These are phyloP conservation scores for Labroides dimidiatus DNA, from an alignment of 2,797 vertebrate species.

Conservation along the genomic window DNA sequence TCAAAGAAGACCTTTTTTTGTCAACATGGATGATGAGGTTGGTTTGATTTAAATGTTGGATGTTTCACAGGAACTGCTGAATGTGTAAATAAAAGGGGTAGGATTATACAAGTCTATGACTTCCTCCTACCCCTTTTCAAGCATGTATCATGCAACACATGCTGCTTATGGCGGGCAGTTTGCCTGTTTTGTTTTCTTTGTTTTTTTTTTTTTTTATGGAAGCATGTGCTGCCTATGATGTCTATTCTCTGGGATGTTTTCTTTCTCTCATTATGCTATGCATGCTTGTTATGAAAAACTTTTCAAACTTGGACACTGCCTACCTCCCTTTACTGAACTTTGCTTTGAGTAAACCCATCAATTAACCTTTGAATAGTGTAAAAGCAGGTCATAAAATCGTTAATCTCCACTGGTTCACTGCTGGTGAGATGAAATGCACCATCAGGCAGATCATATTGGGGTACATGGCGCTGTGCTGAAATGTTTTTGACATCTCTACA, in stretches of 20 bases:
- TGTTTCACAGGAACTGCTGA: not conserved
- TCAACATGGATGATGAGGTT: not conserved
- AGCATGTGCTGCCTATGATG: too few relatives aligned
- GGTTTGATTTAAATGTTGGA: constrained; percentile 7
- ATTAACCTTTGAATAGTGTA: not conserved
- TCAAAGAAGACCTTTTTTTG: not conserved
- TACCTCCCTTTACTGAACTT: not conserved
- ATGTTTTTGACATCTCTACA: constrained; percentile 46
- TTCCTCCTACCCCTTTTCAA: too few relatives aligned
- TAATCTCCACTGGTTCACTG: constrained; percentile 6
- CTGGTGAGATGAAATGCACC: constrained; percentile 24
- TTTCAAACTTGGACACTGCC: not conserved
- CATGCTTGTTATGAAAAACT: too few relatives aligned
- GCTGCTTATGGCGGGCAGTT: too few relatives aligned
- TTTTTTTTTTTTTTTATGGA: too few relatives aligned
- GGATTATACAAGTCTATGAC: too few relatives aligned
- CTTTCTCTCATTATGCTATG: too few relatives aligned
- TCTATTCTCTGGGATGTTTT: too few relatives aligned
- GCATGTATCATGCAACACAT: too few relatives aligned
- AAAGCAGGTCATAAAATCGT: not conserved
- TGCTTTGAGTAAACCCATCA: not conserved
- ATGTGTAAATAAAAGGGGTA: too few relatives aligned
- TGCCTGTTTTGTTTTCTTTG: too few relatives aligned
- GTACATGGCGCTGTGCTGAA: constrained; percentile 39
- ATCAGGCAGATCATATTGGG: constrained; percentile 43